Percentiles rank a stretch among this genome's conserved stretches.
These are phyloP conservation scores for Salminus brasiliensis DNA, from an alignment of 2,113 vertebrate species.

Conservation along the genomic window DNA sequence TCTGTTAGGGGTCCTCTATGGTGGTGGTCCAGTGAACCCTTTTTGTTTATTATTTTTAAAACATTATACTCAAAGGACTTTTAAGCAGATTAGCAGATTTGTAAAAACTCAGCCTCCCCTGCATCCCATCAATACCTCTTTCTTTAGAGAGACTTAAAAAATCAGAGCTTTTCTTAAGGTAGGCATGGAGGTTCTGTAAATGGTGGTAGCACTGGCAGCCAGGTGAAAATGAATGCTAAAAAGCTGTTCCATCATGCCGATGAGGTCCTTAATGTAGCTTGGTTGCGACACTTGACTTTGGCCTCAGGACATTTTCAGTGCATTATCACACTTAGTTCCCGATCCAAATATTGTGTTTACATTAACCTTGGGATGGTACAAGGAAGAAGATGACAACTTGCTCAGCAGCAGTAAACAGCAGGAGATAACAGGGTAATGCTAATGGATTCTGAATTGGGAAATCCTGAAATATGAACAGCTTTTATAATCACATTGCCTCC, in stretches of 20 bases:
- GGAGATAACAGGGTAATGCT: slow-evolving; percentile 13
- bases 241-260: slow-evolving; percentile 67
- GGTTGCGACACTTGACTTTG: slow-evolving; percentile 56
- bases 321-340: slow-evolving; percentile 68
- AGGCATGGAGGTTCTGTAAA: background rate
- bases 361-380: slow-evolving; percentile 69
- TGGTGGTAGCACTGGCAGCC: background rate
- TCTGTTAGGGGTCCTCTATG: too few relatives aligned
- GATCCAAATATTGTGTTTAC: slow-evolving; percentile 57
- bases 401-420: slow-evolving; percentile 25
- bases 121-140: background rate
- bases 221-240: slow-evolving; percentile 66
- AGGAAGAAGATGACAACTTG: slow-evolving; percentile 28
- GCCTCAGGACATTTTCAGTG: slow-evolving; percentile 60
- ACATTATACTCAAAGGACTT: too few relatives aligned
- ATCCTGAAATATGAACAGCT: slow-evolving; percentile 8
- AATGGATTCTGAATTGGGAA: slow-evolving; percentile 31
- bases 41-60: too few relatives aligned
- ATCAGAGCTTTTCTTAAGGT: background rate
- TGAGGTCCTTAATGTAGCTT: slow-evolving; percentile 68
- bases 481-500: slow-evolving; percentile 32
- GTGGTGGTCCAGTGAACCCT: too few relatives aligned
- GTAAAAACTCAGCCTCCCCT: background rate
- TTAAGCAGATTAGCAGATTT: too few relatives aligned
- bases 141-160: background rate